Evolutionary conservation across 1,140 invertebrate species (phyloP).

Genomic region (Calephelis virginiensis): DNA sequence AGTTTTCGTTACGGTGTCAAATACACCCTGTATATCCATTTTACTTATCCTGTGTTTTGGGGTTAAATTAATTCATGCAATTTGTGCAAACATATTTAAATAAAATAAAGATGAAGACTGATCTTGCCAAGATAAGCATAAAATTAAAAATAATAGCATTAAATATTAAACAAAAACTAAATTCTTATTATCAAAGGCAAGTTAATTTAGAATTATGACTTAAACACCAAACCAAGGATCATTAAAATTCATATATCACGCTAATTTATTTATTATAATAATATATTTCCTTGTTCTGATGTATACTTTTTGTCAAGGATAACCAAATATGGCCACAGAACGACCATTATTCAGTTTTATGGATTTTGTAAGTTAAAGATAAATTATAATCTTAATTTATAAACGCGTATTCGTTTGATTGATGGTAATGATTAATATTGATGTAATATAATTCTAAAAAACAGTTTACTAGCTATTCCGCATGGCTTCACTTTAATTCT

Average conservation of each 20-base stretch:
- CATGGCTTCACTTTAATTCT: too few species aligned
- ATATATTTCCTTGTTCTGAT: not conserved
- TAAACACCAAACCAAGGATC: not conserved
- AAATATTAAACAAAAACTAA: too few species aligned
- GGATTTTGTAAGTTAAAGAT: not conserved
- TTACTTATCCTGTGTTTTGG: too few species aligned
- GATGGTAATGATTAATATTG: not conserved
- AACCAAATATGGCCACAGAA: conserved; percentile 2
- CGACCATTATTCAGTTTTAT: conserved; percentile 5
- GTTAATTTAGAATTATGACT: conserved; percentile 20
- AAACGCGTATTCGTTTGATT: not conserved
- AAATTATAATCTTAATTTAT: conserved; percentile 8
- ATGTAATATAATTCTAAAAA: too few species aligned
- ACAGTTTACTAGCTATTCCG: too few species aligned
- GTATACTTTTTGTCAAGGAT: conserved; percentile 9
- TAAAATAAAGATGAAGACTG: not conserved
- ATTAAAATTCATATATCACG: conserved; percentile 6
- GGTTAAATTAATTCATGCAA: too few species aligned
- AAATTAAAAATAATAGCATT: too few species aligned
- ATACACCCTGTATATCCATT: too few species aligned
- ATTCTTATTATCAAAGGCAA: not conserved
- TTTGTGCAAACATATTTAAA: too few species aligned
- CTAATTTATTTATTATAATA: conserved; percentile 13
- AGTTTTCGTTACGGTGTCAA: too few species aligned
- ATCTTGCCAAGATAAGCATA: too few species aligned